Evolutionary conservation across 1,140 invertebrate genomes (phyloP), one percentile per base, ranked within the genome.

Genomic region (Penaeus chinensis): DNA sequence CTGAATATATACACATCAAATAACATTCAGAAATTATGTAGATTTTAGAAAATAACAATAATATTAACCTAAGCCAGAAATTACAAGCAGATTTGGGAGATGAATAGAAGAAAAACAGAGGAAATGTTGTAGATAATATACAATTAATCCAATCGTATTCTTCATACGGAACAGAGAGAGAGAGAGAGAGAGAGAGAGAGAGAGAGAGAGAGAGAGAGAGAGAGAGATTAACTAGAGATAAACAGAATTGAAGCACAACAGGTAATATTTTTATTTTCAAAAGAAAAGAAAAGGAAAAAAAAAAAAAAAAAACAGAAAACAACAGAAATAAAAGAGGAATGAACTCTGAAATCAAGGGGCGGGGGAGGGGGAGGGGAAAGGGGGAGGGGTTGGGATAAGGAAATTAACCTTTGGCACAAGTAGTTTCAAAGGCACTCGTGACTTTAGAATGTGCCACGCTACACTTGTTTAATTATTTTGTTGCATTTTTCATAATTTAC

Each of bases 1-100:
- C 82, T 84, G 69, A 84, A 84, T 84, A 84, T 84, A 76, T 84
- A 84, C 82, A 84, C 82, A 76, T 84, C 69, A 62, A 61, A 42
- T 47, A 82, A 69, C 37, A 47, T 82, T 84, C 42, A 76, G 24
- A 61, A 54, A n/a, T 32, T 7, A 32, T 74, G 13, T 61, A 54
- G 65, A 27, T n/a, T 24, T n/a, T 27, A 84, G 11, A 82, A 42
- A 37, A 65, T 27, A 27, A 82, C 32, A 82, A 82, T 27, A 74
- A 37, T 37, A 37, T 74, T 32, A 74, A n/a, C 27, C 27, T 37
- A 74, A 20, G 20, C 71, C 54, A 54, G 54, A 54, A 54, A 54
- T 54, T 54, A 54, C 54, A 54, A 54, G 54, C 54, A 54, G 54
- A 54, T 54, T 54, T 54, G 54, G 54, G 54, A 54, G 54, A 16